Percentiles rank a stretch among this genome's conserved stretches.
These are phyloP conservation scores for Ceramica pisi DNA, from an alignment of 2,888 invertebrate genomes.

Conservation along the genomic window DNA sequence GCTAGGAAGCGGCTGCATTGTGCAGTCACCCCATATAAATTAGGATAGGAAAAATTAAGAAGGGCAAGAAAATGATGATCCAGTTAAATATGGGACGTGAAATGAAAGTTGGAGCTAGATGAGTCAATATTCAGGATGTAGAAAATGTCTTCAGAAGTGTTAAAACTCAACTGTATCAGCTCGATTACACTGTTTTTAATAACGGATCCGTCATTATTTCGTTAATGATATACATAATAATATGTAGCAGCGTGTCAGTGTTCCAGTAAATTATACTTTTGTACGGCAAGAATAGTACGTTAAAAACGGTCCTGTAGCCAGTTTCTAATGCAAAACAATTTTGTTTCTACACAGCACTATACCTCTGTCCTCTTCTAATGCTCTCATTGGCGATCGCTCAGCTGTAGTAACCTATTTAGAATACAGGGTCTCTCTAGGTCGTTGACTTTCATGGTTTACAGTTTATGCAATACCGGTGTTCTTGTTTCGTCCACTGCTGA, in stretches of 20 bases:
- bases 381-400: slow-evolving; percentile 51
- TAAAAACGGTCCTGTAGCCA: neutral
- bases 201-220: no score
- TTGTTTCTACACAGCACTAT: slow-evolving; percentile 13
- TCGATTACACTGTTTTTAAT: no score
- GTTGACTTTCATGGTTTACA: slow-evolving; percentile 55
- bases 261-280: neutral
- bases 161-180: no score
- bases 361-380: slow-evolving; percentile 43
- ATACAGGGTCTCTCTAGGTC: slow-evolving; percentile 59
- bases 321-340: slow-evolving; percentile 2
- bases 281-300: neutral
- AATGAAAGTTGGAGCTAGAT: neutral
- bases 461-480: slow-evolving; percentile 41
- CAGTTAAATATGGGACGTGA: neutral
- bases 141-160: neutral
- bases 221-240: no score
- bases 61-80: no score
- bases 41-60: neutral
- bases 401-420: slow-evolving; percentile 62
- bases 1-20: neutral
- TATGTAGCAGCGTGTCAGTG: no score
- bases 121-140: no score
- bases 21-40: neutral
- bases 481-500: slow-evolving; percentile 11